These are phyloP conservation scores for Phaethon lepturus DNA, from an alignment of 2,113 vertebrate genomes.

Conservation along the genomic window DNA sequence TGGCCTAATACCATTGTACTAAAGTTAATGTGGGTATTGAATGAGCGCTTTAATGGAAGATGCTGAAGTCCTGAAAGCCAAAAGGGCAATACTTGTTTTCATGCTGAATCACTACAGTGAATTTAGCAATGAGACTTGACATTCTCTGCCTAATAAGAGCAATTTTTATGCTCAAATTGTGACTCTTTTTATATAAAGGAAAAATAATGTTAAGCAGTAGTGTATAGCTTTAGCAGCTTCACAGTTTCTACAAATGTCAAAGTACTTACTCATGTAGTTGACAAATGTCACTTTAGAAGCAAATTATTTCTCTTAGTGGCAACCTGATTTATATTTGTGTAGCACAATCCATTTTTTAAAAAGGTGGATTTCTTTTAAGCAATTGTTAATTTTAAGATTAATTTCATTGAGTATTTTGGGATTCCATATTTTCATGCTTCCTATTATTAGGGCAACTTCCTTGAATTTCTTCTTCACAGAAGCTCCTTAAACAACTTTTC, in stretches of 20 bases:
- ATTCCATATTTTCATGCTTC: not conserved
- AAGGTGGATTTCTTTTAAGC: not conserved
- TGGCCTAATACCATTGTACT: rapidly evolving
- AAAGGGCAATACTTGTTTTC: conserved; percentile 4
- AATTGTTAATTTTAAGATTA: not conserved
- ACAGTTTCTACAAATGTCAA: conserved; percentile 29
- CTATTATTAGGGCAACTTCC: not conserved
- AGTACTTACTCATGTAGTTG: conserved; percentile 5
- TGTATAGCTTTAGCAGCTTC: not conserved
- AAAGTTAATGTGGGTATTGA: not conserved
- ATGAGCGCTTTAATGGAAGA: not conserved
- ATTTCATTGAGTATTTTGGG: not conserved
- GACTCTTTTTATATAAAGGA: not conserved
- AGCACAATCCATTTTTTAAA: not conserved
- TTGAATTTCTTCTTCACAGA: not conserved
- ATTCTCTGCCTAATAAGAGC: conserved; percentile 47
- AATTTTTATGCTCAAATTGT: conserved; percentile 52
- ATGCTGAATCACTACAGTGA: conserved; percentile 26
- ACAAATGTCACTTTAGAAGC: conserved; percentile 36
- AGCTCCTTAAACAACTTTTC: not conserved
- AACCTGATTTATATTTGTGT: not conserved
- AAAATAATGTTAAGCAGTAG: not conserved
- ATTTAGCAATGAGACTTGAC: conserved; percentile 54
- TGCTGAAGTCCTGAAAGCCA: not conserved
- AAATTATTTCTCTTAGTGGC: not conserved